phyloP scores from a whole-genome alignment of 2,797 vertebrate species.

The Poeciliopsis turneri region DNA sequence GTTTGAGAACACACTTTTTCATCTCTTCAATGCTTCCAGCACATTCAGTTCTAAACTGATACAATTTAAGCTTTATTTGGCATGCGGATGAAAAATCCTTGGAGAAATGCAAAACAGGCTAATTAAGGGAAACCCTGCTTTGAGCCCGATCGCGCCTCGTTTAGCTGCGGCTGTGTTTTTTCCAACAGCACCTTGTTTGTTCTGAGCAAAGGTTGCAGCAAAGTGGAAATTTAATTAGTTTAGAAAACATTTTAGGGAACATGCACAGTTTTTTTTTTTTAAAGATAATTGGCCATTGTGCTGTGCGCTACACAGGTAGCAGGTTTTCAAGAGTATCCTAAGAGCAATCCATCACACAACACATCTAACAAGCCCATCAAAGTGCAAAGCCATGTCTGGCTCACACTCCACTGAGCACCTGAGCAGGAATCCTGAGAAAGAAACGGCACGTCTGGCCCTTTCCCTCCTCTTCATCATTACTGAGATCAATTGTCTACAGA shows the following conservation, averaged over 20 bases:
- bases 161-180: conserved; percentile 14
- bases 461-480: conserved; percentile 63
- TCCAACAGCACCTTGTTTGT: not conserved
- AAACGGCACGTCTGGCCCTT: conserved; percentile 51
- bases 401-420: conserved; percentile 27
- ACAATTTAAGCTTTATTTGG: conserved; percentile 81
- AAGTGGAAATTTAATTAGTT: conserved; percentile 55
- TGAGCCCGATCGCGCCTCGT: conserved; percentile 35
- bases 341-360: conserved; percentile 46
- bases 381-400: conserved; percentile 14
- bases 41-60: conserved; percentile 81
- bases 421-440: conserved; percentile 41
- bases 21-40: conserved; percentile 64
- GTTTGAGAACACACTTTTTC: conserved; percentile 42
- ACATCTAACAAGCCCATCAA: conserved; percentile 54
- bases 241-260: conserved; percentile 24
- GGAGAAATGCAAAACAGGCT: conserved; percentile 78
- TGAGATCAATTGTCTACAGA: conserved; percentile 69
- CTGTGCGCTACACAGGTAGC: conserved; percentile 5
- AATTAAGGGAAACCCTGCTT: conserved; percentile 67
- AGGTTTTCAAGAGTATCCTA: conserved; percentile 28
- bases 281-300: conserved; percentile 44
- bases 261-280: conserved; percentile 19
- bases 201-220: conserved; percentile 22
- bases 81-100: conserved; percentile 78